Conservation (phyloP, 2,888 invertebrate species). For the Andrena chrysosceles region DNA sequence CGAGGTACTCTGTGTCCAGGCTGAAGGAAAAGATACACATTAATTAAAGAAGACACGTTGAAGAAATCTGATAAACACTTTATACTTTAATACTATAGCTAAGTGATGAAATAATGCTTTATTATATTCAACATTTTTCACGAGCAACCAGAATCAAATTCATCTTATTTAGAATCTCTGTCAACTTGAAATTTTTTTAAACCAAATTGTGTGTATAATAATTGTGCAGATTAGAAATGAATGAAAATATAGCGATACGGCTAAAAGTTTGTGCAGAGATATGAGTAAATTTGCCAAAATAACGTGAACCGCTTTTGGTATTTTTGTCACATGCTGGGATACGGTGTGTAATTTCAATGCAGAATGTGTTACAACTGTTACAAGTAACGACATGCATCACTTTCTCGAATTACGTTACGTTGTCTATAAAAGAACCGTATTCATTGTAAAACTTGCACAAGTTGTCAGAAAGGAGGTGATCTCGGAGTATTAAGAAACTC, state of each 20-base stretch:
- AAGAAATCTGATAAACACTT: neutral
- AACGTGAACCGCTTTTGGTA: neutral
- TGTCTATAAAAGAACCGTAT: conserved; percentile 36
- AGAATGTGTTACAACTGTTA: conserved; percentile 21
- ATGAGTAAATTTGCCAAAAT: neutral
- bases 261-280: neutral
- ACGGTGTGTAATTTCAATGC: conserved; percentile 39
- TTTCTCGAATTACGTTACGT: conserved; percentile 57
- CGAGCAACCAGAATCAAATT: too few relatives aligned
- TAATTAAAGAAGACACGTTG: neutral
- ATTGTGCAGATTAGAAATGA: neutral
- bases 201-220: too few relatives aligned
- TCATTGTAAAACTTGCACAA: conserved; percentile 24
- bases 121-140: too few relatives aligned
- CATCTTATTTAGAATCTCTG: too few relatives aligned
- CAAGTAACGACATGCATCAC: conserved; percentile 32
- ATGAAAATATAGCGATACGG: neutral
- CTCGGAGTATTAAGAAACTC: conserved; percentile 4
- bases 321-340: conserved; percentile 41
- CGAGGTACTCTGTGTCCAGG: conserved; percentile 90
- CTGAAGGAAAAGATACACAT: conserved; percentile 81
- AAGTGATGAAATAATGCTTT: neutral
- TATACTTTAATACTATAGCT: neutral
- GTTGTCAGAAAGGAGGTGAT: neutral
- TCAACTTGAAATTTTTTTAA: too few relatives aligned